Evolutionary conservation across 1,140 invertebrate species (phyloP).

Genomic region (Drosophila orena): DNA sequence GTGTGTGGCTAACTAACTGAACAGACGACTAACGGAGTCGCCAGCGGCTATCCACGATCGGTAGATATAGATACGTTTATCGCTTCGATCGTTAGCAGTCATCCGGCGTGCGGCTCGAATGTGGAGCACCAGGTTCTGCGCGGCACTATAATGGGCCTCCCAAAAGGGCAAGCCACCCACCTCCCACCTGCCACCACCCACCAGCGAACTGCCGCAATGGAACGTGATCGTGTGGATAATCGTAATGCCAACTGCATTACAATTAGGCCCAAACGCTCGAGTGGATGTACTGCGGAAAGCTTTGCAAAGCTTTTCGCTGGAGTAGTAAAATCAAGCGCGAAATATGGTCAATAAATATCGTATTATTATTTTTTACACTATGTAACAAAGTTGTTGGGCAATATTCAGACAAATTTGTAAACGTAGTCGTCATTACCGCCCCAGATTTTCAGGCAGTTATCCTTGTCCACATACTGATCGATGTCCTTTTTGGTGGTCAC

Average conservation of each 20-base stretch:
- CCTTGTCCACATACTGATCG: slow-evolving; percentile 91
- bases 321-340: neutral
- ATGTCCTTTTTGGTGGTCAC: slow-evolving; percentile 92
- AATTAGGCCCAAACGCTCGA: slow-evolving; percentile 45
- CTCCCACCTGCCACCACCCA: neutral
- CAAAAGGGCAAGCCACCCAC: slow-evolving; percentile 38
- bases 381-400: slow-evolving; percentile 16
- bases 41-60: slow-evolving; percentile 17
- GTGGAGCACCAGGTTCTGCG: slow-evolving; percentile 60
- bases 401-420: slow-evolving; percentile 38
- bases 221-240: slow-evolving; percentile 58
- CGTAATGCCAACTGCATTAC: slow-evolving; percentile 48
- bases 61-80: slow-evolving; percentile 1
- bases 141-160: slow-evolving; percentile 25
- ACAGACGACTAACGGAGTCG: slow-evolving; percentile 57
- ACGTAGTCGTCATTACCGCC: slow-evolving; percentile 91
- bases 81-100: slow-evolving; percentile 57
- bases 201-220: slow-evolving; percentile 45
- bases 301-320: slow-evolving; percentile 19
- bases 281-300: slow-evolving; percentile 29
- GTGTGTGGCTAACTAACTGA: slow-evolving; percentile 42
- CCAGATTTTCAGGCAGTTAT: slow-evolving; percentile 91
- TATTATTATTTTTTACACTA: slow-evolving; percentile 74
- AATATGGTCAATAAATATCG: slow-evolving; percentile 52
- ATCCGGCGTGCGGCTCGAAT: slow-evolving; percentile 51